Base-by-base conservation (phyloP, 2,113 vertebrate genomes). In the Otis tarda region DNA sequence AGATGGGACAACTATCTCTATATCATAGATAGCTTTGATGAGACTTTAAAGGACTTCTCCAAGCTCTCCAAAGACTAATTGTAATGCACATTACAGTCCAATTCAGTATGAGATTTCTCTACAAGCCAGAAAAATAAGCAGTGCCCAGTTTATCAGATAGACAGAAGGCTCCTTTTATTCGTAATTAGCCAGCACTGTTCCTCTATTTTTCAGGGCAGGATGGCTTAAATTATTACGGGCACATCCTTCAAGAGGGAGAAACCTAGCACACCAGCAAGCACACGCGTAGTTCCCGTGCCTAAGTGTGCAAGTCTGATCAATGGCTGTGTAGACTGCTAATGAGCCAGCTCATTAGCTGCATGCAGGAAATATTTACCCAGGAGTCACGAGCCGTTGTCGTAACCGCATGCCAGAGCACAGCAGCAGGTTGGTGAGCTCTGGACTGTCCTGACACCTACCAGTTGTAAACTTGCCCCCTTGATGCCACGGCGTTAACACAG, bases 21-120 rank as follows among this genome's bases (percentile, higher is more conserved):
- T 69, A 73, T 59, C 7, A 1, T 47, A 71, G 61, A 59, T 76
- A 41, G 23, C 81, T 82, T 94, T 89, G 83, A 91, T 5, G 2
- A 70, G 41, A 83, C 45, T 91, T 85, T 71, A 83, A 95, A 91
- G 71, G 63, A 93, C 70, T 91, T 73, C 67, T 85, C 27, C 55
- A 57, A 83, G 70, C 79, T 93, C 67, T 90, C 79, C 74, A 79
- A 89, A 94, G 55, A 82, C 57, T 61, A 68, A 12, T 49, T 91
- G 43, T 74, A 92, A 89, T 64, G 65, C 82, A 79, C 2, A 1
- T 71, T 68, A 56, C 57, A 81, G 39, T 75, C 52, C 53, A 68
- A 65, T 83, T 90, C 65, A 71, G 39, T 57, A n/a, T 14, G 35
- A 90, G 47, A 74, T 83, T 81, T 81, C 59, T 65, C 53, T 18